Evolutionary conservation across 1,140 invertebrate genomes (phyloP).

Genomic region (Philaenus spumarius): DNA sequence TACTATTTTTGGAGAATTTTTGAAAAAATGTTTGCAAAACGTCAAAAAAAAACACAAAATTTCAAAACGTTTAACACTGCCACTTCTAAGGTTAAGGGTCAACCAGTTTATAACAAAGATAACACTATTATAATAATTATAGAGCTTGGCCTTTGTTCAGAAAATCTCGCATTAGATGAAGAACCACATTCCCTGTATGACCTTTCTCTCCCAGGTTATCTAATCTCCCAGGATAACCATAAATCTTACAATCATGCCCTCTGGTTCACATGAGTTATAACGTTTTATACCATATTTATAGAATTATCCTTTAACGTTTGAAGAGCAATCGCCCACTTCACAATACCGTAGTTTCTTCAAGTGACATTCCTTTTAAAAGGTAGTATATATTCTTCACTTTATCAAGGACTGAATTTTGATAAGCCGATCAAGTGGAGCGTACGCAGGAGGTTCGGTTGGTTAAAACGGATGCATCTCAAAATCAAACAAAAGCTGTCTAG

Average conservation of each 20-base stretch:
- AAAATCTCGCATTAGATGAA: conserved; percentile 12
- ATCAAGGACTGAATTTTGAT: conserved; percentile 19
- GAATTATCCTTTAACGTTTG: neutral
- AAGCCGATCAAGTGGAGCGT: conserved; percentile 1
- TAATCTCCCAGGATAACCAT: conserved; percentile 23
- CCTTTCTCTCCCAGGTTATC: conserved; percentile 16
- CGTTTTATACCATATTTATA: conserved; percentile 14
- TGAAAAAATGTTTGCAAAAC: too few relatives aligned
- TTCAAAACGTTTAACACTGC: too few relatives aligned
- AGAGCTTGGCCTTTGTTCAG: conserved; percentile 11
- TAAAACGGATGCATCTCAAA: conserved; percentile 12
- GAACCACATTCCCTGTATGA: conserved; percentile 15
- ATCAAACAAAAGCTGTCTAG: conserved; percentile 10
- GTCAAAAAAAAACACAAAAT: too few relatives aligned
- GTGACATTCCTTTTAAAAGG: conserved; percentile 24
- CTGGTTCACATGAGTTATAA: conserved; percentile 21
- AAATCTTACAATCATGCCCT: conserved; percentile 22
- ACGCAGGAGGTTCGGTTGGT: neutral
- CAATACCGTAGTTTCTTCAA: conserved; percentile 4
- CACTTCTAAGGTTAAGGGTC: too few relatives aligned
- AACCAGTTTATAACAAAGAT: too few relatives aligned
- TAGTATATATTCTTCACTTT: conserved; percentile 30
- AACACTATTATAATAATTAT: conserved; percentile 25
- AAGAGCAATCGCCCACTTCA: neutral
- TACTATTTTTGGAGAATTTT: too few relatives aligned